Evolutionary conservation across 1,140 invertebrate species (phyloP).

Genomic region (Drosophila arawakana): DNA sequence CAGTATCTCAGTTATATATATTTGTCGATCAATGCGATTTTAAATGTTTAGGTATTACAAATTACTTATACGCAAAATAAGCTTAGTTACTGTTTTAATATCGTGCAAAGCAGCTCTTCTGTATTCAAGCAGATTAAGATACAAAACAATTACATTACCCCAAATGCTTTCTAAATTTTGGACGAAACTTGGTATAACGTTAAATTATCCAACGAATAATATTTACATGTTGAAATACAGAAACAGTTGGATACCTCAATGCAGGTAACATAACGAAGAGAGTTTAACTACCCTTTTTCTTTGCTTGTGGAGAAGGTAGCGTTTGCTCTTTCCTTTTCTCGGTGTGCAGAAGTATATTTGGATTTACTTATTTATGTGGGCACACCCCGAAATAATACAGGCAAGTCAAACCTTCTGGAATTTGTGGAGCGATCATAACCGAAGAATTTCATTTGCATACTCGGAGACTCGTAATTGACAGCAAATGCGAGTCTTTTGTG

Average conservation of each 20-base stretch:
- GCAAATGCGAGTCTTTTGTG: neutral
- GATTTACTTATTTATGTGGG: slow-evolving; percentile 36
- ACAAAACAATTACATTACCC: slow-evolving; percentile 8
- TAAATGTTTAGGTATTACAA: neutral
- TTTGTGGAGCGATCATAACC: slow-evolving; percentile 33
- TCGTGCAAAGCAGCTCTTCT: neutral
- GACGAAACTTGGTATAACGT: neutral
- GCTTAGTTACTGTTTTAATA: slow-evolving; percentile 1
- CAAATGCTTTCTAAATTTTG: slow-evolving; percentile 5
- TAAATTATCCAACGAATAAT: too few species aligned
- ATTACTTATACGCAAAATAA: neutral
- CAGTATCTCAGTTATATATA: neutral
- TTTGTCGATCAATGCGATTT: neutral
- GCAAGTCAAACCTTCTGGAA: slow-evolving; percentile 63
- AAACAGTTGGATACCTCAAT: neutral
- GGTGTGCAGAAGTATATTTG: neutral
- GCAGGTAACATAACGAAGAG: slow-evolving; percentile 5
- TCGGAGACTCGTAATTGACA: slow-evolving; percentile 36
- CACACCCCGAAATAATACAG: slow-evolving; percentile 23
- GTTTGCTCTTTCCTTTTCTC: neutral
- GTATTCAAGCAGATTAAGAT: neutral
- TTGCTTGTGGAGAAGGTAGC: slow-evolving; percentile 5
- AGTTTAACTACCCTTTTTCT: slow-evolving; percentile 10
- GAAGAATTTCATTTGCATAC: slow-evolving; percentile 58
- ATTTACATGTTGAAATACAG: too few species aligned